Evolutionary conservation across 2,797 vertebrate species (phyloP), one percentile per base, ranked within the genome.

Genomic region (Platalea minor): DNA sequence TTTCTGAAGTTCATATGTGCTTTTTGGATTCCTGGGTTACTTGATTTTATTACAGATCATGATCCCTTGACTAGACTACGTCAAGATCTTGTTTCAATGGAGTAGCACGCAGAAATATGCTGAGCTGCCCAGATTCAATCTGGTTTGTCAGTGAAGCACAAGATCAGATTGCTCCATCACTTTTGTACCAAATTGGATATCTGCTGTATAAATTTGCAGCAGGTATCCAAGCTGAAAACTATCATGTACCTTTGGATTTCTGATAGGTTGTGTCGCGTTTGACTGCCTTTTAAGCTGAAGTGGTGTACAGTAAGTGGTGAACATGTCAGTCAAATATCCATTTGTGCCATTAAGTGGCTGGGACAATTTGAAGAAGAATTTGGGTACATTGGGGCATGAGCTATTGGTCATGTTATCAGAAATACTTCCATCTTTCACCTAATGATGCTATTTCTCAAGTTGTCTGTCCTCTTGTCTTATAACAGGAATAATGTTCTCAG

Each of bases 201-300:
- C 75, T 95, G 82, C 93, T 88, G 15, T 94, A 91, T 85, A 83
- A 93, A 96, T 95, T 67, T 94, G n/a, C 89, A 54, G 48, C 50
- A 29, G 73, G n/a, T 89, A 95, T 89, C 74, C 89, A 74, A 95
- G 81, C 94, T 93, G 87, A 95, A 98, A 97, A 94, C 65, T 65
- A 60, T 57, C n/a, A 41, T 54, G 74, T 95, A 77, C 45, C 75
- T 96, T 97, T 95, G 87, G 85, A 64, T 96, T 89, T 94, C 95
- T 96, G 74, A 84, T 83, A 67, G 39, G 53, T 59, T 91, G 24
- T 94, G 92, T 95, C 45, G 35, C 6, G 0, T 97, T 85, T 95
- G 70, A 87, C 88, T 83, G 70, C 83, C 65, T 96, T 90, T 94
- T 94, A 94, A 96, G 35, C 72, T 83, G 25, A 89, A 94, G 48